Conservation (phyloP, 2,888 invertebrate genomes). For the Habrosyne pyritoides region DNA sequence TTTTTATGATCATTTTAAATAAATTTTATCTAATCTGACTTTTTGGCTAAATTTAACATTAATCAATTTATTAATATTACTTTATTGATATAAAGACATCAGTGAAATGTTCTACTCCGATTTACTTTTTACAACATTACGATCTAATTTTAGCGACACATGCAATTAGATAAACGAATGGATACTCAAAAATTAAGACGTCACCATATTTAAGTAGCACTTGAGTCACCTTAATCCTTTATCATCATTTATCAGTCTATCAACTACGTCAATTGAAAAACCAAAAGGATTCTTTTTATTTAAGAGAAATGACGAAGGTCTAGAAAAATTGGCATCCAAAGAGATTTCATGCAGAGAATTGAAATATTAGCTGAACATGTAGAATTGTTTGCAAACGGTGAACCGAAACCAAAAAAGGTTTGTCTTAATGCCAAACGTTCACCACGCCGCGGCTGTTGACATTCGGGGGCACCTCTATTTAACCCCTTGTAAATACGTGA, state of each 20-base stretch:
- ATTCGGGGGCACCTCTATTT: slow-evolving; percentile 2
- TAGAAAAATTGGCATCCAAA: not conserved
- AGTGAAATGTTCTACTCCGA: no score
- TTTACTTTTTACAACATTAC: no score
- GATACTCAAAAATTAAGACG: not conserved
- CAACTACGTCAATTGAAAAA: no score
- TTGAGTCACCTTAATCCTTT: not conserved
- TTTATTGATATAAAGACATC: no score
- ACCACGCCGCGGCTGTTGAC: not conserved
- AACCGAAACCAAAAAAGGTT: slow-evolving; percentile 2
- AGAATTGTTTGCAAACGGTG: not conserved
- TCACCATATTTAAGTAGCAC: not conserved
- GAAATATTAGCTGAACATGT: not conserved
- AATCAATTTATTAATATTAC: no score
- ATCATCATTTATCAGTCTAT: not conserved
- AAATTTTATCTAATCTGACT: not conserved
- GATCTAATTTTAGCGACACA: not conserved
- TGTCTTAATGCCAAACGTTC: slow-evolving; percentile 3
- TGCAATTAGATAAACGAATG: not conserved
- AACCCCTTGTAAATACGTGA: slow-evolving; percentile 2
- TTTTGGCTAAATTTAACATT: no score
- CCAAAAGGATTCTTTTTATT: no score
- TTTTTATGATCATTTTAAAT: not conserved
- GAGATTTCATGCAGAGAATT: not conserved
- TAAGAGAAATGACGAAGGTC: no score